A percentile compares a stretch with the other conserved stretches of the same genome.
Evolutionary conservation across 1,140 invertebrate species (phyloP).

Genomic region (Metaphire vulgaris): DNA sequence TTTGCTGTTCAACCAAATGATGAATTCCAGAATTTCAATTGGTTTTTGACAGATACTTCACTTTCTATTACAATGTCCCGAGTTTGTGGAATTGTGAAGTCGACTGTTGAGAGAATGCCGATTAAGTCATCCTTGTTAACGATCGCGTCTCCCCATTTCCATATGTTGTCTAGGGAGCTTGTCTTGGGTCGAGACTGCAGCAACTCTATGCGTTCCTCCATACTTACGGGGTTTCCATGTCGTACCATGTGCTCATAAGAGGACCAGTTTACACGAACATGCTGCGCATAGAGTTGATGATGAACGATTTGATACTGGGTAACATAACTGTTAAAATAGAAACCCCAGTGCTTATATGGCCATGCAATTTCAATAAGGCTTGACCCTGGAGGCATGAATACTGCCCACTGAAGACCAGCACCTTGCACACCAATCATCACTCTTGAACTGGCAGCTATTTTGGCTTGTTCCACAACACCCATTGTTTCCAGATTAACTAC

Average conservation of each 20-base stretch:
- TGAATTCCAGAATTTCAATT: too few relatives aligned
- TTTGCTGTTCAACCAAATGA: too few relatives aligned
- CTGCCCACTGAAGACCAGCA: slow-evolving; percentile 24
- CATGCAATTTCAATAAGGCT: slow-evolving; percentile 25
- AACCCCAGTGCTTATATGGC: slow-evolving; percentile 27
- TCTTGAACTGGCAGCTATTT: neutral
- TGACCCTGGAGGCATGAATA: slow-evolving; percentile 22
- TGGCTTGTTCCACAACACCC: slow-evolving; percentile 7
- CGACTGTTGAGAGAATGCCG: neutral
- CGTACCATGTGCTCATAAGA: slow-evolving; percentile 9
- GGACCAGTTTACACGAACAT: slow-evolving; percentile 11
- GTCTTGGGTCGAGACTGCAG: neutral
- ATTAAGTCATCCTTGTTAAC: slow-evolving; percentile 9
- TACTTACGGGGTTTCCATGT: neutral
- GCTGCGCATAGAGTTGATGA: slow-evolving; percentile 3
- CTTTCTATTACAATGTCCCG: too few relatives aligned
- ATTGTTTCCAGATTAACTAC: slow-evolving; percentile 4
- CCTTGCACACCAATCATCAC: slow-evolving; percentile 27
- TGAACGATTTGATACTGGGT: neutral
- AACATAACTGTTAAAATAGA: slow-evolving; percentile 19
- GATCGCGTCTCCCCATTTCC: slow-evolving; percentile 28
- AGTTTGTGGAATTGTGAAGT: too few relatives aligned
- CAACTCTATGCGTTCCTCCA: slow-evolving; percentile 14
- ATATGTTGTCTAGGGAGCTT: slow-evolving; percentile 21
- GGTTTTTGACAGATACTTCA: too few relatives aligned